Base-by-base conservation (phyloP, 2,797 vertebrate genomes). In the Silurus aristotelis region DNA sequence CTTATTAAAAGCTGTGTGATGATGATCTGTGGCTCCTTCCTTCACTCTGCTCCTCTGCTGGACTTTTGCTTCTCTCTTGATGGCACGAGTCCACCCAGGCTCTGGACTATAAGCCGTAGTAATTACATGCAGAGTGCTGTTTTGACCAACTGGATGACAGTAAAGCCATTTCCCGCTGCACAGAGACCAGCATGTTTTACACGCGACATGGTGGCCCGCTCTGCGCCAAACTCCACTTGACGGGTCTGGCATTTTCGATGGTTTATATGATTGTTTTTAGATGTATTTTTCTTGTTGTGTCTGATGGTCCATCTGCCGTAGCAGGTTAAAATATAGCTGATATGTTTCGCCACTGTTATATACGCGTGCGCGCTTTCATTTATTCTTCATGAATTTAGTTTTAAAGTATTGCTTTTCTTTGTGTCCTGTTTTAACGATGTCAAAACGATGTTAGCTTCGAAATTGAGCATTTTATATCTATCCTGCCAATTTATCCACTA, bases 81-180 rank as follows among this genome's bases (percentile, higher is more conserved):
- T 91, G 90, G 78, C 87, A 89, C 90, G 93, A 93, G 95, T 96
- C 94, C 94, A 93, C 91, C 88, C 87, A 90, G 92, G 93, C 92
- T 93, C 92, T 92, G 93, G 92, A 92, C 92, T 89, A 89, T 90
- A 92, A 91, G 91, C 93, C 92, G 79, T 92, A 92, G 93, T 96
- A 95, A 96, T 95, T 96, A 94, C 95, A 93, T 92, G 91, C 91
- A 94, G 95, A 94, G 92, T 94, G 92, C 91, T 94, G 83, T 94
- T 96, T 95, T 95, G 93, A 95, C 93, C 95, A 92, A 91, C 90
- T 86, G 89, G 91, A 92, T 72, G 90, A 91, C 91, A 94, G 90
- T 90, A 93, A 68, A 94, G 93, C 93, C 90, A 80, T 92, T 82
- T 96, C 94, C 94, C 93, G 87, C 88, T 76, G 87, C 87, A 73